phyloP scores from a whole-genome alignment of 2,888 invertebrate species.

The Andrena trimmerana region DNA sequence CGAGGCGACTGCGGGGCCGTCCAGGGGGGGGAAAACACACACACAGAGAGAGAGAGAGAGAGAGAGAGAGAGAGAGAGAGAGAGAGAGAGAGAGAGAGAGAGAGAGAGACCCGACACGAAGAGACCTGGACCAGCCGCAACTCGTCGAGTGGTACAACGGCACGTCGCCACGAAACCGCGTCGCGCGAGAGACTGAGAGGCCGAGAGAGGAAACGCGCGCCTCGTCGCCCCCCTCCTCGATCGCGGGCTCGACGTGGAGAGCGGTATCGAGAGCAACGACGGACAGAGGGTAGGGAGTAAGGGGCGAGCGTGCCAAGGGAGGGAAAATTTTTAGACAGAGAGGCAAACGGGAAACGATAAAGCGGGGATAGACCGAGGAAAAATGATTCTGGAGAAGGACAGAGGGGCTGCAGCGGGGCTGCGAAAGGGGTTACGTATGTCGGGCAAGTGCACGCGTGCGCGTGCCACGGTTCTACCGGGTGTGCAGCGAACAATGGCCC shows the following conservation, averaged over 20 bases:
- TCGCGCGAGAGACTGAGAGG: conserved; percentile 73
- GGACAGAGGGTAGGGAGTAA: conserved; percentile 4
- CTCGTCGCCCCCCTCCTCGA: conserved; percentile 32
- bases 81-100: conserved; percentile 6
- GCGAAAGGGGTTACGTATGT: conserved; percentile 26
- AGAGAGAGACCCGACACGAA: conserved; percentile 2
- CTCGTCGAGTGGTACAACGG: conserved; percentile 40
- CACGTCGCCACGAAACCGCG: conserved; percentile 68
- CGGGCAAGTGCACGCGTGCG: conserved; percentile 69
- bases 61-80: neutral
- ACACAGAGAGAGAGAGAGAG: neutral
- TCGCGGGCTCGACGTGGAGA: conserved; percentile 46
- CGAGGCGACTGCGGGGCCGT: neutral
- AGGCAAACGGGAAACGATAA: conserved; percentile 1
- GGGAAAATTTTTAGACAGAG: conserved; percentile 13
- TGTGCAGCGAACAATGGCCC: conserved; percentile 35
- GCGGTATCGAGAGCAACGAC: conserved; percentile 28
- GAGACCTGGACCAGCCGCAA: conserved; percentile 71
- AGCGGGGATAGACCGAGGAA: conserved; percentile 14
- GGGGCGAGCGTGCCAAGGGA: neutral
- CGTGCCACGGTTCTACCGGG: conserved; percentile 55
- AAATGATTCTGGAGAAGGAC: conserved; percentile 21
- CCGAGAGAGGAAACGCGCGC: conserved; percentile 40
- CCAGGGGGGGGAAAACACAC: neutral
- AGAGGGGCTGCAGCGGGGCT: neutral